phyloP scores from a whole-genome alignment of 2,113 vertebrate species.

The Prionailurus viverrinus region DNA sequence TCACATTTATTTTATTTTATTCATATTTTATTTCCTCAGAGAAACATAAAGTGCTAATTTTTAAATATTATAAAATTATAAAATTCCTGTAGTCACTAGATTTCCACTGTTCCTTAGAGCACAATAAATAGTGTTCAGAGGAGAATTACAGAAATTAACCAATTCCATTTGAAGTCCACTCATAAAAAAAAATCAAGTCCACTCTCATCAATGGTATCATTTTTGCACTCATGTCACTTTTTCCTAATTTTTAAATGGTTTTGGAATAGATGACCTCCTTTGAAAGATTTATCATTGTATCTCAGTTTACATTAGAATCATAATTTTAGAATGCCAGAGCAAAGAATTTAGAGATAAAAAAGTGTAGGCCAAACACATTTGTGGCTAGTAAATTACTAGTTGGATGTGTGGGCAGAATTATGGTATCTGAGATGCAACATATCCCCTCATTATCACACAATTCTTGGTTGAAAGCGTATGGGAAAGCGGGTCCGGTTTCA shows the following conservation, averaged over 20 bases:
- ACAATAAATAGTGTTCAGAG: background rate
- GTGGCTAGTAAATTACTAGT: constrained; percentile 74
- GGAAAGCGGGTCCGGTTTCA: constrained; percentile 76
- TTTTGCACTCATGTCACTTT: background rate
- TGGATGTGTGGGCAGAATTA: constrained; percentile 67
- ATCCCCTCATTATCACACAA: constrained; percentile 78
- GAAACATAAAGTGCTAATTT: background rate
- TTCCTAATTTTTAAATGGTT: background rate
- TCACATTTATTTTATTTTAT: constrained; percentile 57
- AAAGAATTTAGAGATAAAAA: constrained; percentile 69
- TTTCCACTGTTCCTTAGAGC: background rate
- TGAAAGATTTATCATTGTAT: constrained; percentile 23
- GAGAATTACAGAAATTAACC: background rate
- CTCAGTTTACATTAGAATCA: background rate
- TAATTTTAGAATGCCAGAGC: constrained; percentile 30
- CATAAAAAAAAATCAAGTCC: background rate
- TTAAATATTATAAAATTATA: background rate
- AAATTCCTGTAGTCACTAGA: constrained; percentile 23
- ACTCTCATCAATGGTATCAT: background rate
- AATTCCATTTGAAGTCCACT: background rate
- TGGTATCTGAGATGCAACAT: constrained; percentile 60
- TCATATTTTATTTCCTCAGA: constrained; percentile 43
- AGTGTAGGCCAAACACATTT: constrained; percentile 67
- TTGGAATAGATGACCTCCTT: background rate
- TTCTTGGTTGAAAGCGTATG: constrained; percentile 74